Evolutionary conservation across 2,113 vertebrate genomes (phyloP).

Genomic region (Pelodiscus sinensis): DNA sequence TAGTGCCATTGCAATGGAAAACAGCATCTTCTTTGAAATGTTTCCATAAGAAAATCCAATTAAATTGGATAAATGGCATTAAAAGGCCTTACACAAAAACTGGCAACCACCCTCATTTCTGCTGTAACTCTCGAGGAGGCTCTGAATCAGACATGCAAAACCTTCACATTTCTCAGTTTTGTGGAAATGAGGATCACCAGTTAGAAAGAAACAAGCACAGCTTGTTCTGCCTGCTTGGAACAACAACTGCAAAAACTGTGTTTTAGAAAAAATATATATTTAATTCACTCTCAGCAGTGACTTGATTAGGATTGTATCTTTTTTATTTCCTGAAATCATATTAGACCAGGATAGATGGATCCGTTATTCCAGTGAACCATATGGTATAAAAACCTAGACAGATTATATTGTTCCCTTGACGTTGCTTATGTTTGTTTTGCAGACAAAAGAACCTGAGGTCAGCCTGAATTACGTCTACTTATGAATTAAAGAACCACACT

Average conservation of each 20-base stretch:
- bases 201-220: background rate
- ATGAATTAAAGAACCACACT: background rate
- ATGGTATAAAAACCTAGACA: background rate
- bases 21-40: background rate
- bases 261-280: background rate
- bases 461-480: background rate
- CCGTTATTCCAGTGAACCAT: background rate
- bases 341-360: background rate
- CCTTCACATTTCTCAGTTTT: background rate
- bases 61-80: conserved; percentile 12
- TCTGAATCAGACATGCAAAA: background rate
- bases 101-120: conserved; percentile 19
- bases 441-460: background rate
- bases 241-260: background rate
- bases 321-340: conserved; percentile 14
- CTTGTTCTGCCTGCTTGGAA: background rate
- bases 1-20: conserved; percentile 9
- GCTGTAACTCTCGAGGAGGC: background rate
- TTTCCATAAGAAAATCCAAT: conserved; percentile 16
- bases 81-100: conserved; percentile 44
- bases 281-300: background rate
- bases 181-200: background rate
- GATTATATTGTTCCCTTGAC: background rate
- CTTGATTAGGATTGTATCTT: background rate
- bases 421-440: background rate